A percentile compares a stretch with the other conserved stretches of the same genome.
Conservation (phyloP, 1,140 invertebrate species). For the Glossosoma conforme region DNA sequence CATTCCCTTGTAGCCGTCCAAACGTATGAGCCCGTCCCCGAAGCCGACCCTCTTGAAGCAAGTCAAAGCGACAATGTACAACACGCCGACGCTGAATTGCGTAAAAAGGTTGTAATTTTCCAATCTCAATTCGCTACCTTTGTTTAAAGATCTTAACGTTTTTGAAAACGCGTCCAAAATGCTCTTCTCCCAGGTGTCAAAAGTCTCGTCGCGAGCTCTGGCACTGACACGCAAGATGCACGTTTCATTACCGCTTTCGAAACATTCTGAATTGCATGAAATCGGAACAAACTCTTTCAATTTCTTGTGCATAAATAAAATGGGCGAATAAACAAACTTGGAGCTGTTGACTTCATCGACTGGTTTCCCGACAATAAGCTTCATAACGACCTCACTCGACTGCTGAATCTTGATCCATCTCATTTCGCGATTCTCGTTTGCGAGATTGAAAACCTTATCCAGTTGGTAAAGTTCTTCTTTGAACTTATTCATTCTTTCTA, state of each 20-base stretch:
- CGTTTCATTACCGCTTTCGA: background rate
- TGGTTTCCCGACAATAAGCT: constrained; percentile 40
- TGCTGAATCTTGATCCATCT: constrained; percentile 19
- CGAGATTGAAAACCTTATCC: constrained; percentile 37
- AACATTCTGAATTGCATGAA: background rate
- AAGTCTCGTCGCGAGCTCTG: background rate
- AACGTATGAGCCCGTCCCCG: background rate
- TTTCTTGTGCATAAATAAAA: constrained; percentile 41
- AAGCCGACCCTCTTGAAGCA: constrained; percentile 39
- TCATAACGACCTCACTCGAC: constrained; percentile 36
- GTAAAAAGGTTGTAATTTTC: constrained; percentile 41
- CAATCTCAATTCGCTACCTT: constrained; percentile 37
- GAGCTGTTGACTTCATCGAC: constrained; percentile 43
- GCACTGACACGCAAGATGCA: background rate
- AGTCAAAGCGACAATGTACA: constrained; percentile 39
- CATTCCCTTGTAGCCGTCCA: constrained; percentile 11
- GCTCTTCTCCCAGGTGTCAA: constrained; percentile 18
- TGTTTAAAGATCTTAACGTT: constrained; percentile 25
- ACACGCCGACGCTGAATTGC: constrained; percentile 44
- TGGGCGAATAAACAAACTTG: constrained; percentile 46
- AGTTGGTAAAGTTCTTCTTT: constrained; percentile 34
- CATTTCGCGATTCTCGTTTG: constrained; percentile 40
- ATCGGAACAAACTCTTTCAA: constrained; percentile 27
- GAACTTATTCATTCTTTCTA: constrained; percentile 43
- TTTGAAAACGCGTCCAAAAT: background rate